Evolutionary conservation across 23 tunicate species (phyloP), one percentile per base, ranked within the genome.

Genomic region (Ciona savignyi): DNA sequence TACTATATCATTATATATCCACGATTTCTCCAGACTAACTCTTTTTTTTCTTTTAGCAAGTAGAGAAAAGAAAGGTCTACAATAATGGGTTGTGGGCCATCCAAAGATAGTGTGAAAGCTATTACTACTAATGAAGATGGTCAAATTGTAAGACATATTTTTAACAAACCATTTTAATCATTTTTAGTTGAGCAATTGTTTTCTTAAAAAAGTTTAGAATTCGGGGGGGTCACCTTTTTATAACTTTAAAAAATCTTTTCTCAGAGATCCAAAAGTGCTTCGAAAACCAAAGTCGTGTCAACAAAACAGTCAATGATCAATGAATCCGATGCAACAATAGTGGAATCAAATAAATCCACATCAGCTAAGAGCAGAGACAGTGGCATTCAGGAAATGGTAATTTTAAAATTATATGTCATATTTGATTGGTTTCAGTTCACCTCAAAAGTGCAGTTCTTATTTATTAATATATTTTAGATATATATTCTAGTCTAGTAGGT

Each of bases 341-440:
- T 82, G 21, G 71, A 63, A 29, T 11, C 61, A 0, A 34, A 19
- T 33, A 90, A 90, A 70, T 78, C 90, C 23, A 74, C 89, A 1
- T 83, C 90, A 30, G 97, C 97, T 0, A 90, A 90, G 32, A 90
- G 97, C 32, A 74, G 97, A 51, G 97, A 90, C 78, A 83, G 89
- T 60, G 97, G 97, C 19, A 84, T 84, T 70, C 86, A 75, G 35
- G 97, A 83, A 74, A 79, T 90, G 81, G 86, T 83, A 62, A 62
- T 65, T 48, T 66, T 69, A 15, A 15, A 65, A n/a, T 25, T n/a
- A 15, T n/a, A n/a, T n/a, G n/a, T n/a, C n/a, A 51, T 51, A 66
- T n/a, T 66, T n/a, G 70, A 20, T 65, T 65, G 70, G 25, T 11
- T 65, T 11, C 11, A 11, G 15, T 15, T 49, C 20, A 11, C 20